phyloP scores from a whole-genome alignment of 2,113 vertebrate species.

The Lipotes vexillifer region DNA sequence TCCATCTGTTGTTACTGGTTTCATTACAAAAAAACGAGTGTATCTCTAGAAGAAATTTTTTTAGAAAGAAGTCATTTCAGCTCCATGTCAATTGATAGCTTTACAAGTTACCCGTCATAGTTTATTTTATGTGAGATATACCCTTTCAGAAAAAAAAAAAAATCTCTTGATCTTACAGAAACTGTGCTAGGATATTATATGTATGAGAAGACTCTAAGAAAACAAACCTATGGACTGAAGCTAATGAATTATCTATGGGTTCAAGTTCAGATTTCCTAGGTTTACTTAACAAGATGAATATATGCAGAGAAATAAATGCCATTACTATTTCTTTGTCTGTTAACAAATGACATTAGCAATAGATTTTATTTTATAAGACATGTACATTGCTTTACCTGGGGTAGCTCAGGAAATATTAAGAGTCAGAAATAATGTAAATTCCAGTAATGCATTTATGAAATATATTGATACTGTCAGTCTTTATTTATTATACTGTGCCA shows the following conservation, averaged over 20 bases:
- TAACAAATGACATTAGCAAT: conserved; percentile 44
- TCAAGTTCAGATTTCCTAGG: conserved; percentile 37
- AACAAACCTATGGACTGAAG: not conserved
- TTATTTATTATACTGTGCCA: conserved; percentile 60
- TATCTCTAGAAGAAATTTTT: not conserved
- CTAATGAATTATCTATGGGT: conserved; percentile 60
- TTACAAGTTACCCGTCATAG: not conserved
- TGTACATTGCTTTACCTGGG: conserved; percentile 25
- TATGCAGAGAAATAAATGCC: conserved; percentile 47
- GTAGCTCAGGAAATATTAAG: conserved; percentile 31
- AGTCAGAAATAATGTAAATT: conserved; percentile 21
- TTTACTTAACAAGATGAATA: conserved; percentile 57
- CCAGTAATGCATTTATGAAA: conserved; percentile 62
- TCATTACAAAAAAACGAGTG: conserved; percentile 30
- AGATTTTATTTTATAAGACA: conserved; percentile 58
- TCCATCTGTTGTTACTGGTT: conserved; percentile 19
- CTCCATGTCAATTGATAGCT: conserved; percentile 30
- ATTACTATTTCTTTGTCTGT: conserved; percentile 48
- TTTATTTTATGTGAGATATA: conserved; percentile 40
- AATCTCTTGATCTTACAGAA: not conserved
- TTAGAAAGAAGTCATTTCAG: conserved; percentile 43
- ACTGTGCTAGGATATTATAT: not conserved
- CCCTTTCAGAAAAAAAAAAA: conserved; percentile 27
- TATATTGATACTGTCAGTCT: conserved; percentile 53
- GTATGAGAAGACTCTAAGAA: conserved; percentile 21